Conservation (phyloP, 2,797 vertebrate genomes). For the Takifugu rubripes region DNA sequence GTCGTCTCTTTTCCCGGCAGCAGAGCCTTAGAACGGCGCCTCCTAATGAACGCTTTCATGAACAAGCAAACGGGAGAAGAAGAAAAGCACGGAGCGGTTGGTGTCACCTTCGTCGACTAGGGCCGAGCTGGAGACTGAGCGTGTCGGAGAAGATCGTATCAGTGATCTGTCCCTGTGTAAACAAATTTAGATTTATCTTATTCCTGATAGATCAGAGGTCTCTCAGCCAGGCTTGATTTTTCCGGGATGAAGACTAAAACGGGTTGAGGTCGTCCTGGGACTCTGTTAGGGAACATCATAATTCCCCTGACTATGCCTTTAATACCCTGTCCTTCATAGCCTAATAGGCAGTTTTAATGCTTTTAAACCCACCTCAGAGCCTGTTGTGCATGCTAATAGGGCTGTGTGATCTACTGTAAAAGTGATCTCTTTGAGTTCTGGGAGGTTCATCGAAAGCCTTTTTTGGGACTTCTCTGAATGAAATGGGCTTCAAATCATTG, state of each 20-base stretch:
- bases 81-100: no score
- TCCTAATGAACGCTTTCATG: neutral
- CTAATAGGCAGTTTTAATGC: conserved; percentile 65
- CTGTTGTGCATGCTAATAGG: conserved; percentile 55
- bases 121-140: neutral
- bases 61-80: neutral
- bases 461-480: conserved; percentile 2
- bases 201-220: no score
- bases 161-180: neutral
- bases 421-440: conserved; percentile 22
- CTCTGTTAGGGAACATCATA: conserved; percentile 54
- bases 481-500: conserved; percentile 39
- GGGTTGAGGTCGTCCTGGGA: conserved; percentile 35
- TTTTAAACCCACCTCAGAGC: conserved; percentile 54
- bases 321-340: conserved; percentile 63
- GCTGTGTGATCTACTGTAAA: conserved; percentile 58
- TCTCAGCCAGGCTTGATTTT: no score
- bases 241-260: no score
- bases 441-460: conserved; percentile 21
- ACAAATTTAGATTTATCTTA: neutral
- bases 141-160: neutral
- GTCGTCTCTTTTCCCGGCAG: no score
- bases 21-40: no score
- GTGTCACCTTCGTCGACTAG: no score
- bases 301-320: conserved; percentile 55